phyloP scores from a whole-genome alignment of 2,113 vertebrate species.

The Neolamprologus ventralis region DNA sequence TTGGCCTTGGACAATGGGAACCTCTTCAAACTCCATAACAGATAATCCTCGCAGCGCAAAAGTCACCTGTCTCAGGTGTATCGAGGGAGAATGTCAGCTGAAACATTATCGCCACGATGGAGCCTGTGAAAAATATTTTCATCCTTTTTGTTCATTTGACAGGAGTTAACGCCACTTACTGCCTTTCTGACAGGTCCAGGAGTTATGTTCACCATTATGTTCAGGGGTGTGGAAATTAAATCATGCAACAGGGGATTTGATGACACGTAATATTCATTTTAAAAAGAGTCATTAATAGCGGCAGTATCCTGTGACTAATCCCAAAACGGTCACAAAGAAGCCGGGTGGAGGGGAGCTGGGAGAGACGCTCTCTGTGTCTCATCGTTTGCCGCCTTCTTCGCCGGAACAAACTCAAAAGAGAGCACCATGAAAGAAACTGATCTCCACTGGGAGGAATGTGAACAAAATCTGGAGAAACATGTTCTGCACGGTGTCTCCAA shows the following conservation, averaged over 20 bases:
- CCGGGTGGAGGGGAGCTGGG: background rate
- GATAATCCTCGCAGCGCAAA: conserved; percentile 61
- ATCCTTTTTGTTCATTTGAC: conserved; percentile 59
- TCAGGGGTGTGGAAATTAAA: conserved; percentile 60
- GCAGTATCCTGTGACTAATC: conserved; percentile 66
- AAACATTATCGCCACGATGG: conserved; percentile 62
- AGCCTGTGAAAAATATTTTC: conserved; percentile 49
- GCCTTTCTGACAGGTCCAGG: conserved; percentile 35
- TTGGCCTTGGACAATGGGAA: conserved; percentile 45
- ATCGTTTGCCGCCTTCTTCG: background rate
- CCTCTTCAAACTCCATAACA: conserved; percentile 62
- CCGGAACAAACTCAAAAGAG: conserved; percentile 7
- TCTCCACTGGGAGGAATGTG: conserved; percentile 5
- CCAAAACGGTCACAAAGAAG: conserved; percentile 46
- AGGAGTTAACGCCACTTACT: conserved; percentile 58
- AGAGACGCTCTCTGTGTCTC: background rate
- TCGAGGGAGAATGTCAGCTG: conserved; percentile 66
- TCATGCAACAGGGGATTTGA: conserved; percentile 54
- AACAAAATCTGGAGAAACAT: background rate
- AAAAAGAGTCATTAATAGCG: conserved; percentile 58
- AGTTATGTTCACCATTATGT: conserved; percentile 50
- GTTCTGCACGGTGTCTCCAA: background rate
- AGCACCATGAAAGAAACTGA: conserved; percentile 13
- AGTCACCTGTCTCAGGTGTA: conserved; percentile 72
- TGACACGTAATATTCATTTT: conserved; percentile 61